These are phyloP conservation scores for Zaprionus lineosus DNA, from an alignment of 2,888 invertebrate species.

Conservation along the genomic window DNA sequence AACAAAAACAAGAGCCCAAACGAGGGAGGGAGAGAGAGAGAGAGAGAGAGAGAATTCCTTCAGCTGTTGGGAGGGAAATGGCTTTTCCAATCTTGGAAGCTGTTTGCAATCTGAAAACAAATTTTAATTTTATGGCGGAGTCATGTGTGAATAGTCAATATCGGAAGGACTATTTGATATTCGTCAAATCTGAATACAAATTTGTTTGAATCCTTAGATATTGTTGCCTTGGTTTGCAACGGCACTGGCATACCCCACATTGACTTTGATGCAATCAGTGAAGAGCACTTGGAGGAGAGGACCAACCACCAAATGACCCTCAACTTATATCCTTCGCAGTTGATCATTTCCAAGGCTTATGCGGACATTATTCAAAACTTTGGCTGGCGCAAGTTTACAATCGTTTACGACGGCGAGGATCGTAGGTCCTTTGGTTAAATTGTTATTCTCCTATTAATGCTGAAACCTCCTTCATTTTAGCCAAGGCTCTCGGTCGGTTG, in stretches of 20 bases:
- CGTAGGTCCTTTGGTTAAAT: slow-evolving; percentile 83
- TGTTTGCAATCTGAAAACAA: too few relatives aligned
- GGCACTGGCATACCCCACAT: slow-evolving; percentile 87
- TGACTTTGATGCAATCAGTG: slow-evolving; percentile 85
- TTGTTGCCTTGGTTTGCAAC: slow-evolving; percentile 85
- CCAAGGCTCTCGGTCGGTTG: slow-evolving; percentile 86
- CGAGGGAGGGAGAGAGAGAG: too few relatives aligned
- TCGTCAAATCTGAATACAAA: too few relatives aligned
- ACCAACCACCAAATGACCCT: slow-evolving; percentile 85
- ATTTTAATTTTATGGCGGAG: too few relatives aligned
- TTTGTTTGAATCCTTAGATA: slow-evolving; percentile 61
- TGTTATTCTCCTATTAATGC: neutral
- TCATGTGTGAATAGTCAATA: too few relatives aligned
- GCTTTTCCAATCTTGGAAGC: too few relatives aligned
- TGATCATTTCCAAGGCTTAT: slow-evolving; percentile 87
- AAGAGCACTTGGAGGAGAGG: slow-evolving; percentile 78
- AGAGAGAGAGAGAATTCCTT: neutral
- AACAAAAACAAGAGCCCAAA: slow-evolving; percentile 27
- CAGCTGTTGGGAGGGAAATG: neutral
- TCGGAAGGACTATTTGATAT: too few relatives aligned
- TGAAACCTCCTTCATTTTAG: slow-evolving; percentile 37
- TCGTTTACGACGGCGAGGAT: slow-evolving; percentile 92
- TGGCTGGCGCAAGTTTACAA: slow-evolving; percentile 91
- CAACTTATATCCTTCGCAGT: slow-evolving; percentile 88
- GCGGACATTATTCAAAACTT: slow-evolving; percentile 88